These are phyloP conservation scores for Endomychus coccineus DNA, from an alignment of 2,888 invertebrate genomes.

Conservation along the genomic window DNA sequence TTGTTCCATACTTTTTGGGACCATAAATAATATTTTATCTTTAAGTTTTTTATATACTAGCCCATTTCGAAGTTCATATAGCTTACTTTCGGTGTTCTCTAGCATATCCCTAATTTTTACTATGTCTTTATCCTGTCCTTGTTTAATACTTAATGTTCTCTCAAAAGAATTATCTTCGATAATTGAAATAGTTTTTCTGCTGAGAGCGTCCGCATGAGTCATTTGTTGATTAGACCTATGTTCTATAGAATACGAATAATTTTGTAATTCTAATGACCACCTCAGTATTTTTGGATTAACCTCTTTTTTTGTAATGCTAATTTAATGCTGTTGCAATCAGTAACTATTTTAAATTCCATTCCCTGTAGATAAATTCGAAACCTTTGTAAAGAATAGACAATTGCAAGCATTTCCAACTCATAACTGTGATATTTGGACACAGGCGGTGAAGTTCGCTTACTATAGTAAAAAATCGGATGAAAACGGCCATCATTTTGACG, in stretches of 20 bases:
- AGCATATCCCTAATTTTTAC: constrained; percentile 15
- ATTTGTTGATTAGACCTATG: constrained; percentile 24
- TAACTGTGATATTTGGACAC: constrained; percentile 32
- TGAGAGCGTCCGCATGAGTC: constrained; percentile 29
- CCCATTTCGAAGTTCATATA: constrained; percentile 11
- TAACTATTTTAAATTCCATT: constrained; percentile 27
- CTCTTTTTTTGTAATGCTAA: constrained; percentile 26
- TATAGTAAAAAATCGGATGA: constrained; percentile 31
- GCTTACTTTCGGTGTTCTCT: constrained; percentile 10
- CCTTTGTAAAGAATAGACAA: constrained; percentile 26
- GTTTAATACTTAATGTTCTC: constrained; percentile 13
- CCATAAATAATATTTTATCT: constrained; percentile 13
- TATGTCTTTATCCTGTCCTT: constrained; percentile 19
- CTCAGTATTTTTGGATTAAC: constrained; percentile 28
- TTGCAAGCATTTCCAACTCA: constrained; percentile 28
- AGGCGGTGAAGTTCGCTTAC: constrained; percentile 26
- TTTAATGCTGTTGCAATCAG: constrained; percentile 26
- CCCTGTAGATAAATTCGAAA: constrained; percentile 28
- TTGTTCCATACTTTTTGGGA: constrained; percentile 15
- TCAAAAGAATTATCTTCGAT: constrained; percentile 17
- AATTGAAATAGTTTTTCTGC: constrained; percentile 16
- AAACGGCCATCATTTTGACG: constrained; percentile 23
- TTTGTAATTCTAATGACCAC: constrained; percentile 26
- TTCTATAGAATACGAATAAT: constrained; percentile 22
- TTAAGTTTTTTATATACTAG: constrained; percentile 11